Evolutionary conservation across 53 echinoderm and acorn worm genomes (phyloP).

Genomic region (Temnopleurus reevesii): DNA sequence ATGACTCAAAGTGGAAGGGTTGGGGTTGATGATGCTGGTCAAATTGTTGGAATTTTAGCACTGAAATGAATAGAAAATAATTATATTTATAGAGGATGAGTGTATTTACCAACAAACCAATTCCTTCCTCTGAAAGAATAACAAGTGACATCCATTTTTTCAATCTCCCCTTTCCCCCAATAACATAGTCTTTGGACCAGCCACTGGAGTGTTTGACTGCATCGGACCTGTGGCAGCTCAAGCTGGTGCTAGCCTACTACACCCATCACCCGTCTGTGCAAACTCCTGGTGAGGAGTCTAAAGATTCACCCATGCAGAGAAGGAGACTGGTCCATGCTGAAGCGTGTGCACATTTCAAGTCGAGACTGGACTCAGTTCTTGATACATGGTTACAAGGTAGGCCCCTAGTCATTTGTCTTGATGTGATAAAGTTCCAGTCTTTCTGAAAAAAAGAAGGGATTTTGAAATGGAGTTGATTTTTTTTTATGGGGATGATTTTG

Average conservation of each 20-base stretch:
- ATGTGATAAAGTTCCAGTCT: neutral
- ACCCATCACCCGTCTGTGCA: constrained; percentile 32
- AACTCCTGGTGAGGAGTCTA: constrained; percentile 2
- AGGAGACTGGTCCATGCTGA: constrained; percentile 60
- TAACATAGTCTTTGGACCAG: constrained; percentile 56
- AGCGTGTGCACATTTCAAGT: constrained; percentile 49
- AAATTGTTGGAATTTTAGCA: too few relatives aligned
- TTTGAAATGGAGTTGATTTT: too few relatives aligned
- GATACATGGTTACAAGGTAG: constrained; percentile 54
- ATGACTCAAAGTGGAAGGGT: too few relatives aligned
- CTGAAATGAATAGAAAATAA: too few relatives aligned
- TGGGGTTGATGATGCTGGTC: too few relatives aligned
- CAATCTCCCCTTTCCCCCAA: neutral
- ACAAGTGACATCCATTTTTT: too few relatives aligned
- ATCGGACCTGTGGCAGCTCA: constrained; percentile 84
- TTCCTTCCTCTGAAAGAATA: too few relatives aligned
- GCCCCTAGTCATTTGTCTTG: neutral
- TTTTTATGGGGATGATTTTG: too few relatives aligned
- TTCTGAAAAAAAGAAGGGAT: too few relatives aligned
- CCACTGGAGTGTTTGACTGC: constrained; percentile 63
- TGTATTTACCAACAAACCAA: too few relatives aligned
- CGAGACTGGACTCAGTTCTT: constrained; percentile 48
- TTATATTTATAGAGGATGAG: too few relatives aligned
- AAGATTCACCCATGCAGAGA: neutral
- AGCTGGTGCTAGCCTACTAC: constrained; percentile 83